Evolutionary conservation across 2,113 vertebrate species (phyloP), one percentile per base, ranked within the genome.

Genomic region (Pseudorectes ferrugineus): DNA sequence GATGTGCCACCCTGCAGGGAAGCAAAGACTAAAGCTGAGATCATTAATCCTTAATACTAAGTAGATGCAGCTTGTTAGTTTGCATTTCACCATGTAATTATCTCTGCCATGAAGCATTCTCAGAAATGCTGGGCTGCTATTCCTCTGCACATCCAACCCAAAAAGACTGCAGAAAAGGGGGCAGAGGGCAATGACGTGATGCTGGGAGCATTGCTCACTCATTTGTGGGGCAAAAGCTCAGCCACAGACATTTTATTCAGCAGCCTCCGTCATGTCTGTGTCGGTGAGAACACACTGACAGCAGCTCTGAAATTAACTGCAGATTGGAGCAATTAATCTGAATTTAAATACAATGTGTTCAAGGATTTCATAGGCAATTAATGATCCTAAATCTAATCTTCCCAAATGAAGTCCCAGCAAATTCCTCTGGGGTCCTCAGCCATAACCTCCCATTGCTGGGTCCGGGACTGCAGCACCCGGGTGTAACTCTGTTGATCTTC

Each of bases 21-120:
- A 88, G 85, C 33, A 74, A 58, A 83, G 52, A 71, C 72, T 83
- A 58, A 86, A 93, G 68, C 68, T 62, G 72, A 93, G 91, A 74
- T 71, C 76, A 88, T 92, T 95, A 95, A 92, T 80, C 86, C 65
- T 91, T 83, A 93, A 90, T 86, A 67, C 29, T 55, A 65, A 94
- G 61, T 86, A 86, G 95, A 92, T 80, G 58, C 79, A 91, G 59
- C 88, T 88, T 92, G 83, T 91, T 93, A 81, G 76, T 77, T 57
- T 92, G 73, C 61, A 70, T 92, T 89, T 84, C 61, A 92, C 68
- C 35, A 9, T 74, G 51, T 71, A 93, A 95, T 95, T 93, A 92
- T 33, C 4, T 10, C 76, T 40, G 73, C 68, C 80, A 71, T 36
- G 42, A 76, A 54, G 68, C 4, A 1, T 45, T 49, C 51, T 74